Base-by-base conservation (phyloP, 2,888 invertebrate species). In the Athripsodes cinereus region DNA sequence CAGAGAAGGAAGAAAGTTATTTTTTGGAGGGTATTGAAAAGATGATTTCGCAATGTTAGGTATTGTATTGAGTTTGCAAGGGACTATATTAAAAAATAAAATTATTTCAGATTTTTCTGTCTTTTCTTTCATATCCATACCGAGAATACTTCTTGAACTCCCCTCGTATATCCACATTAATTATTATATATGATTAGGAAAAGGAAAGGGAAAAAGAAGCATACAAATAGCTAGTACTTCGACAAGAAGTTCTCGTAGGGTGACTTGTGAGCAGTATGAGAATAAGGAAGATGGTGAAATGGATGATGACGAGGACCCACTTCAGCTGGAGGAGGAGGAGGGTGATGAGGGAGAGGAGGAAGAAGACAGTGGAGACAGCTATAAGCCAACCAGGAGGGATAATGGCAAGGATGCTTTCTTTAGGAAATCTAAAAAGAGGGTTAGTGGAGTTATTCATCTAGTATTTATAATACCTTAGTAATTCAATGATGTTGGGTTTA, bases 151-250 rank as follows among this genome's bases (percentile, higher is more conserved):
- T n/a, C n/a, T n/a, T n/a, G n/a, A n/a, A n/a, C n/a, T n/a, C n/a
- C n/a, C n/a, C n/a, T n/a, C n/a, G n/a, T n/a, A n/a, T n/a, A n/a
- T n/a, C n/a, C n/a, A n/a, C n/a, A n/a, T n/a, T n/a, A n/a, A n/a
- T n/a, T n/a, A n/a, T n/a, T n/a, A n/a, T 26, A 10, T 26, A 26
- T 47, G 3, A 19, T 2, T 68, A 77, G 78, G 78, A 2, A 78
- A 78, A 62, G 78, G 78, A 3, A 69, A 76, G 1, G 78, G 78
- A 53, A 78, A 78, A 70, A 26, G 53, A 20, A 22, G 52, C 13
- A 22, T 13, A 56, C 62, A 60, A 59, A 60, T 60, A 55, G 46
- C 8, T 40, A 21, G 54, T 31, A 16, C 34, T 10, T 44, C 40
- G 11, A 16, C 52, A 2, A 40, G 40, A 13, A 40, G 13, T 3